These are phyloP conservation scores for Buceros bicornis DNA, from an alignment of 2,797 vertebrate species.

Conservation along the genomic window DNA sequence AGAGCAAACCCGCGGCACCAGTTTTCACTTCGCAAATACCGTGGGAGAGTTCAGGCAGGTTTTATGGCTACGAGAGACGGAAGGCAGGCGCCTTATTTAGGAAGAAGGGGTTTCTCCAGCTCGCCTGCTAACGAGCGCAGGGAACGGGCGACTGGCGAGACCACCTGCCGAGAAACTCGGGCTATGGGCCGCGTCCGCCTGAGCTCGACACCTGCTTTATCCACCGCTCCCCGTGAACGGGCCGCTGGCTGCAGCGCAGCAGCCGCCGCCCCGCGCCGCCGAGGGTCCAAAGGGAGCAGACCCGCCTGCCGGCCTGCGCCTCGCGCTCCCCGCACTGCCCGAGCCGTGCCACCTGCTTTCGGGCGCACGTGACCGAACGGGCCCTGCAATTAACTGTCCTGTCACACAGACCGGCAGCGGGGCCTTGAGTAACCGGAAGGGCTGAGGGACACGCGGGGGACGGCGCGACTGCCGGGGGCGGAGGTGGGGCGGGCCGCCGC, in stretches of 20 bases:
- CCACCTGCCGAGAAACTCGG: not conserved
- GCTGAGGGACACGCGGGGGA: no score
- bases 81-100: rapidly evolving
- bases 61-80: no score
- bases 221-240: no score
- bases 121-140: not conserved
- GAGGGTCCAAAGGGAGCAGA: no score
- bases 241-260: not conserved
- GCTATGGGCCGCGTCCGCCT: rapidly evolving
- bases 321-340: not conserved
- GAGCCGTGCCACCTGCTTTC: rapidly evolving
- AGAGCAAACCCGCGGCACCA: not conserved
- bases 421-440: not conserved
- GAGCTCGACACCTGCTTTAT: rapidly evolving
- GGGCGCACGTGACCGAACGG: not conserved
- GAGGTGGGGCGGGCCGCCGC: no score
- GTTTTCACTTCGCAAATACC: not conserved
- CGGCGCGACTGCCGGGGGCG: no score
- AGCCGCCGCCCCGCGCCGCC: no score
- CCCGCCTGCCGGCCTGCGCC: no score
- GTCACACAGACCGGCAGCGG: not conserved
- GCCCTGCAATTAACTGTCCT: not conserved
- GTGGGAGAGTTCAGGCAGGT: not conserved
- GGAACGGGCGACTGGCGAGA: rapidly evolving
- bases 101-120: not conserved